phyloP scores from a whole-genome alignment of 2,888 invertebrate species.

The Torymus aiolomorphi region DNA sequence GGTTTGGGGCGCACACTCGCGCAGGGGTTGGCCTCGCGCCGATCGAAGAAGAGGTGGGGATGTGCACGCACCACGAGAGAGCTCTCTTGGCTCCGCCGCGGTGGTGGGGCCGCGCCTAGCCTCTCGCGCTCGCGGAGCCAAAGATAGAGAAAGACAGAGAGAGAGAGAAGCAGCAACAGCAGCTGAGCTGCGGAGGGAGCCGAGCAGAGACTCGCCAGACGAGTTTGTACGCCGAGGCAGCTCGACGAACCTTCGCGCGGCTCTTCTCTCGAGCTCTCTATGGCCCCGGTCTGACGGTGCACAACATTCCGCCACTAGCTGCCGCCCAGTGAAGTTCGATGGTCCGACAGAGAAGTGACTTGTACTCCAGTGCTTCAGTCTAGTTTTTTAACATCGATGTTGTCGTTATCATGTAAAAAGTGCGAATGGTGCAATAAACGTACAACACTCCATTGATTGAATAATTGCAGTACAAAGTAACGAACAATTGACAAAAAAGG shows the following conservation, averaged over 20 bases:
- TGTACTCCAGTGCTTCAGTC: too few species aligned
- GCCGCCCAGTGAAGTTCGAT: slow-evolving; percentile 1
- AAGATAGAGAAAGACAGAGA: slow-evolving; percentile 23
- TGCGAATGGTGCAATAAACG: neutral
- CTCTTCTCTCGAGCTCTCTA: neutral
- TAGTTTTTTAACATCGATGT: too few species aligned
- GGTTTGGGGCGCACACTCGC: slow-evolving; percentile 60
- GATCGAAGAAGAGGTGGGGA: slow-evolving; percentile 67
- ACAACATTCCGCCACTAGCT: neutral
- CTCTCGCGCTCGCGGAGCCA: slow-evolving; percentile 1
- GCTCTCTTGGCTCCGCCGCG: slow-evolving; percentile 33
- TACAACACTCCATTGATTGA: too few species aligned
- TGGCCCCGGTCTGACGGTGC: slow-evolving; percentile 6
- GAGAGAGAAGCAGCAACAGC: slow-evolving; percentile 5
- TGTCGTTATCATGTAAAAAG: neutral
- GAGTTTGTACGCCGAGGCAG: slow-evolving; percentile 71
- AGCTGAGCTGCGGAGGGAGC: slow-evolving; percentile 64
- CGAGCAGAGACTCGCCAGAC: slow-evolving; percentile 70
- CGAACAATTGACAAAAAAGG: too few species aligned
- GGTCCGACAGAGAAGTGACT: too few species aligned
- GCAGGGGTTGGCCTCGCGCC: slow-evolving; percentile 72
- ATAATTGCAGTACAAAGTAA: too few species aligned
- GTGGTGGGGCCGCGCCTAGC: slow-evolving; percentile 51
- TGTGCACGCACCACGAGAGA: slow-evolving; percentile 56
- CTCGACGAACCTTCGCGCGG: slow-evolving; percentile 61